Evolutionary conservation across 2,113 vertebrate species (phyloP).

Genomic region (Grallaria varia): DNA sequence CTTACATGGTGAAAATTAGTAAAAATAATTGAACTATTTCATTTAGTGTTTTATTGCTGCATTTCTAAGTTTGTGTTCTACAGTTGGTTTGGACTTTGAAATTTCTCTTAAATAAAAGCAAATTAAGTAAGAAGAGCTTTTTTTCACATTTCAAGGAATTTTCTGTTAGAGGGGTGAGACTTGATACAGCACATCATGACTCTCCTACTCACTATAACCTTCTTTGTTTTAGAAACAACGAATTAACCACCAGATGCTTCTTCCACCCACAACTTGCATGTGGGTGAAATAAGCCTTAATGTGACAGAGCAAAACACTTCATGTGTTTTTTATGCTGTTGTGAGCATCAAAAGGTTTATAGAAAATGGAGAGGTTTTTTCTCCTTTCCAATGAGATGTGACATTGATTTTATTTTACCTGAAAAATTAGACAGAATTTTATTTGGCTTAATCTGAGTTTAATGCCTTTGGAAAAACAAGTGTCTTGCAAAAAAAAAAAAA

Average conservation of each 20-base stretch:
- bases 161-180: not conserved
- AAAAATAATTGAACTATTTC: no score
- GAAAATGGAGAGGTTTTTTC: not conserved
- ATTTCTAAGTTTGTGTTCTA: not conserved
- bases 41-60: no score
- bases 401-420: constrained; percentile 2
- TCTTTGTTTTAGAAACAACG: constrained; percentile 39
- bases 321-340: no score
- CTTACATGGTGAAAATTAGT: not conserved
- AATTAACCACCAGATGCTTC: constrained; percentile 12
- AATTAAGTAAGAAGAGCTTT: not conserved
- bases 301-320: constrained; percentile 5
- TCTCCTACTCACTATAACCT: not conserved
- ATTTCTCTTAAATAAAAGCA: not conserved
- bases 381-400: not conserved
- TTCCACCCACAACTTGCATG: not conserved
- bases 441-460: not conserved
- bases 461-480: not conserved
- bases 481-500: not conserved
- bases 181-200: not conserved
- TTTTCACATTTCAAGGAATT: not conserved
- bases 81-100: not conserved
- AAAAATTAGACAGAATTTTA: not conserved
- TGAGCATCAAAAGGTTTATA: no score
- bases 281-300: not conserved